phyloP scores from a whole-genome alignment of 2,888 invertebrate species.

The Drosophila falleni region DNA sequence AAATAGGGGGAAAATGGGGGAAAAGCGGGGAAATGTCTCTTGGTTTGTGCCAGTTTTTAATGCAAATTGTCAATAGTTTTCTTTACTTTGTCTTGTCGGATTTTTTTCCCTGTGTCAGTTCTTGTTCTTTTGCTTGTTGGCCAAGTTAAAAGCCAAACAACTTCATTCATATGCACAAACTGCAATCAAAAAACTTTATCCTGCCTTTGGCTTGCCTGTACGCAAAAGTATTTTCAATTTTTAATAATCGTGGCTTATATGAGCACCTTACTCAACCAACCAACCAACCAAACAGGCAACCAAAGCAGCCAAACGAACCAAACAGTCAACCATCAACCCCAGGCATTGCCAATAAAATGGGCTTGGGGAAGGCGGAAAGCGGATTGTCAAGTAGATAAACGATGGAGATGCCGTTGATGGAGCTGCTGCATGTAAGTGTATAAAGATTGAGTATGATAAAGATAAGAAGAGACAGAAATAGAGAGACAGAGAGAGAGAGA shows the following conservation, averaged over 20 bases:
- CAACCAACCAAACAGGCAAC: slow-evolving; percentile 7
- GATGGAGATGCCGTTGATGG: slow-evolving; percentile 21
- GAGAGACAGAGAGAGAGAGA: background rate
- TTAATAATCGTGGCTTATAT: slow-evolving; percentile 74
- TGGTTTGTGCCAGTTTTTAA: slow-evolving; percentile 43
- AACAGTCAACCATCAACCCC: slow-evolving; percentile 4
- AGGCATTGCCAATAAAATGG: slow-evolving; percentile 41
- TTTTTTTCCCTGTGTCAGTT: slow-evolving; percentile 16
- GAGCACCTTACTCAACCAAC: slow-evolving; percentile 11
- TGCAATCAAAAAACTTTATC: slow-evolving; percentile 65
- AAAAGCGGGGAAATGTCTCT: slow-evolving; percentile 14
- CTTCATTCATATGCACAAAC: slow-evolving; percentile 77
- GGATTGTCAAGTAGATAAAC: slow-evolving; percentile 37
- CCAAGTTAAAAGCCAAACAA: slow-evolving; percentile 67
- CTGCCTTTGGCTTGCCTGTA: slow-evolving; percentile 21
- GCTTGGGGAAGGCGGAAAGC: slow-evolving; percentile 18
- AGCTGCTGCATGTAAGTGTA: slow-evolving; percentile 42
- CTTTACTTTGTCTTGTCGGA: slow-evolving; percentile 19
- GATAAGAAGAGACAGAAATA: background rate
- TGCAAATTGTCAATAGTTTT: slow-evolving; percentile 61
- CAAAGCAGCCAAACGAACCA: slow-evolving; percentile 3
- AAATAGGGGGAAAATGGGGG: slow-evolving; percentile 14
- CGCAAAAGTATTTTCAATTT: slow-evolving; percentile 68
- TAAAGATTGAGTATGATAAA: slow-evolving; percentile 38
- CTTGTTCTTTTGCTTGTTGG: slow-evolving; percentile 48